Conservation (phyloP, 2,113 vertebrate genomes). For the Podarcis cretensis region DNA sequence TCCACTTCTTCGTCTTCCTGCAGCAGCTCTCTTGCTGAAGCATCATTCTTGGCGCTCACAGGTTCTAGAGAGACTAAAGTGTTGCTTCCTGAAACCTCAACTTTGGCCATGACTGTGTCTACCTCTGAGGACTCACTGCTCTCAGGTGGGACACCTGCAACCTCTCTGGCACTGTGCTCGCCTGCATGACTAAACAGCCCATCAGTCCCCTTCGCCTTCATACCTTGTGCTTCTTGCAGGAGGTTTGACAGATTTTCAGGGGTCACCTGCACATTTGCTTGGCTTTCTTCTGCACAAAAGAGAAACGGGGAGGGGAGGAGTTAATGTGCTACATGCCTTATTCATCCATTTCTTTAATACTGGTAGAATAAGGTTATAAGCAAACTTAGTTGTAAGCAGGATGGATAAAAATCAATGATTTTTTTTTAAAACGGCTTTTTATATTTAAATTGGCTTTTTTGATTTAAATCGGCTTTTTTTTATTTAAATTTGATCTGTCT, state of each 20-base stretch:
- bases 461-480: too few species aligned
- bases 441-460: too few species aligned
- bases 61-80: conserved; percentile 56
- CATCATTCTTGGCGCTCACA: conserved; percentile 45
- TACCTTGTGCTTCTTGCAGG: conserved; percentile 71
- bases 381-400: too few species aligned
- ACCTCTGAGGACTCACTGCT: conserved; percentile 33
- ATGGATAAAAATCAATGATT: too few species aligned
- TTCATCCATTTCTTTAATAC: neutral
- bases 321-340: conserved; percentile 31
- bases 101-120: conserved; percentile 58
- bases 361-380: neutral
- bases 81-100: conserved; percentile 63
- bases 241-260: conserved; percentile 66
- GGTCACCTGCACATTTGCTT: conserved; percentile 69
- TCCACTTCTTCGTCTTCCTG: conserved; percentile 42
- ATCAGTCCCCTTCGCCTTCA: conserved; percentile 69
- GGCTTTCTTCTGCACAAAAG: conserved; percentile 62
- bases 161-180: conserved; percentile 54
- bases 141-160: conserved; percentile 59
- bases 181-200: conserved; percentile 65
- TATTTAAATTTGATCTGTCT: too few species aligned
- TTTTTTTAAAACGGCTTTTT: too few species aligned
- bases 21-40: conserved; percentile 50
- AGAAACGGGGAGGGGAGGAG: conserved; percentile 39